Percentiles rank a stretch among this genome's conserved stretches.
phyloP scores from a whole-genome alignment of 1,140 invertebrate genomes.

The Aphis craccivora region DNA sequence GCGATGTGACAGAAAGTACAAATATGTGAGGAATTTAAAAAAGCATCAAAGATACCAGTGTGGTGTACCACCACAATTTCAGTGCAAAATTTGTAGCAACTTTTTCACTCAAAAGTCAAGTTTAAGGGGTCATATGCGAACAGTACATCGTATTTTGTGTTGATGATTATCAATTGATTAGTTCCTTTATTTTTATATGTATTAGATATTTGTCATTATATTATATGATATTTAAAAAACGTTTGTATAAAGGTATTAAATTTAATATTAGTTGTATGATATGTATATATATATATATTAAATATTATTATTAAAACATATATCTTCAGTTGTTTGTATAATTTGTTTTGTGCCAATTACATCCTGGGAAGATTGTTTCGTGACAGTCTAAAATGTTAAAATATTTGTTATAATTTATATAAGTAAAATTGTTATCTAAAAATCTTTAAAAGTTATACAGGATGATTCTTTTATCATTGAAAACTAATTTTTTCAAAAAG shows the following conservation, averaged over 20 bases:
- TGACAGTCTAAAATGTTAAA: neutral
- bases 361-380: neutral
- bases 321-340: neutral
- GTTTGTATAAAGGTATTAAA: neutral
- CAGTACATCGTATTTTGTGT: conserved; percentile 57
- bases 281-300: neutral
- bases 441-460: neutral
- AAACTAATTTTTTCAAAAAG: too few relatives aligned
- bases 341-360: neutral
- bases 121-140: conserved; percentile 60
- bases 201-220: neutral
- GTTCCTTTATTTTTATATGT: conserved; percentile 21
- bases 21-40: conserved; percentile 61
- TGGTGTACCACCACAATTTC: conserved; percentile 65
- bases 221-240: neutral
- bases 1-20: conserved; percentile 59
- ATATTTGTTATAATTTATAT: neutral
- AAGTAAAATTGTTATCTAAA: neutral
- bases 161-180: neutral
- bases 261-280: neutral
- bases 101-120: conserved; percentile 60
- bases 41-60: conserved; percentile 72
- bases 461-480: too few relatives aligned
- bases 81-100: conserved; percentile 60
- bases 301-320: neutral